A percentile compares a stretch with the other conserved stretches of the same genome.
Evolutionary conservation across 1,140 invertebrate genomes (phyloP).

Genomic region (Drosophila sulfurigaster): DNA sequence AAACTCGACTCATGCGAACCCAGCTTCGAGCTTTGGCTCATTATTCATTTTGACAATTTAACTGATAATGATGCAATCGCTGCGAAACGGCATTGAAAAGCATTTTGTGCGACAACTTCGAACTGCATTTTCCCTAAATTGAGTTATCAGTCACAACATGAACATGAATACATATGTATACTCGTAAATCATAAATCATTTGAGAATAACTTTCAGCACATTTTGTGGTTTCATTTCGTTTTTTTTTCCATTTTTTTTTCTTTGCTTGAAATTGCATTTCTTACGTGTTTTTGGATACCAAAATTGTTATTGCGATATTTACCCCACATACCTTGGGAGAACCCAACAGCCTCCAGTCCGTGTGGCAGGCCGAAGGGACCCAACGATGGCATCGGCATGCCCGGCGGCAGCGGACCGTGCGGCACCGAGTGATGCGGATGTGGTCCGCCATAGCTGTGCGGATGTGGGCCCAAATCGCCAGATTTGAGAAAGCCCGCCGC

Average conservation of each 20-base stretch:
- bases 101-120: constrained; percentile 57
- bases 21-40: constrained; percentile 51
- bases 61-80: constrained; percentile 82
- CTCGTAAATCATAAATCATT: constrained; percentile 33
- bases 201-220: constrained; percentile 60
- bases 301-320: constrained; percentile 84
- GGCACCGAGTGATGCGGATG: constrained; percentile 84
- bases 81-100: constrained; percentile 75
- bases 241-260: not conserved
- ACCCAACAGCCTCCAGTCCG: constrained; percentile 85
- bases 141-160: constrained; percentile 30
- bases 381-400: constrained; percentile 84
- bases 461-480: constrained; percentile 82
- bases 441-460: constrained; percentile 83
- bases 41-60: constrained; percentile 84
- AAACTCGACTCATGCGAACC: constrained; percentile 46
- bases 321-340: constrained; percentile 86
- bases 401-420: constrained; percentile 82
- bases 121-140: constrained; percentile 23
- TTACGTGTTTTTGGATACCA: constrained; percentile 56
- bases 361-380: constrained; percentile 85
- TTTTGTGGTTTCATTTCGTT: constrained; percentile 1
- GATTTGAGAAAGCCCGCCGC: constrained; percentile 84
- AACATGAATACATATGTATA: not conserved
- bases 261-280: not conserved